Evolutionary conservation across 2,888 invertebrate species (phyloP).

Genomic region (Pammene aurita): DNA sequence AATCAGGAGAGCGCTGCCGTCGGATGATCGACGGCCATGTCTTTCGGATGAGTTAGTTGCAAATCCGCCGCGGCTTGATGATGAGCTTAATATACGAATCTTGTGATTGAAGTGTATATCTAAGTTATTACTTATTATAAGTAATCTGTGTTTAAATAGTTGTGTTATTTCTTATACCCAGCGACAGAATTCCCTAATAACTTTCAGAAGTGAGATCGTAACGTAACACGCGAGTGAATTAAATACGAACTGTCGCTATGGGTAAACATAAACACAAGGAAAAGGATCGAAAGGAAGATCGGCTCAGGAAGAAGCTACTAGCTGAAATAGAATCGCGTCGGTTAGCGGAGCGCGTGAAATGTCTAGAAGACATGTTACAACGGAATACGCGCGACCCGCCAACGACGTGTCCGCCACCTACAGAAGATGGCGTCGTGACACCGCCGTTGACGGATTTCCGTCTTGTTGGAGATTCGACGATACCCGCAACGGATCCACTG

Average conservation of each 20-base stretch:
- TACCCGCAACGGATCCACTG: not conserved
- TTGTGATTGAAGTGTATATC: too few relatives aligned
- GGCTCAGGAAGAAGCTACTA: not conserved
- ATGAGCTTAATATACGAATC: too few relatives aligned
- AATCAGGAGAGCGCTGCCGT: too few relatives aligned
- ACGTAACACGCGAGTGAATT: not conserved
- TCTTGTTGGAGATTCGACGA: not conserved
- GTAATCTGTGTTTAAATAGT: too few relatives aligned
- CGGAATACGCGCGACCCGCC: not conserved
- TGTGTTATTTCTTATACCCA: too few relatives aligned
- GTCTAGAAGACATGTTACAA: not conserved
- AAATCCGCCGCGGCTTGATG: too few relatives aligned
- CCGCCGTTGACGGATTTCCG: not conserved
- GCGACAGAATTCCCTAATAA: too few relatives aligned
- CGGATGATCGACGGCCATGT: too few relatives aligned
- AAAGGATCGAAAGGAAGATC: not conserved
- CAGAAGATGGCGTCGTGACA: constrained; percentile 6
- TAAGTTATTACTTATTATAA: too few relatives aligned
- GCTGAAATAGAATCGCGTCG: not conserved
- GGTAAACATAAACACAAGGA: not conserved
- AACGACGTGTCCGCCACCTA: not conserved
- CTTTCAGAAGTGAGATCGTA: constrained; percentile 1
- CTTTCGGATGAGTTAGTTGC: too few relatives aligned
- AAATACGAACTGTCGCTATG: not conserved
- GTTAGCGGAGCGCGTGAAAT: too few relatives aligned